Conservation (phyloP, 2,797 vertebrate species). For the Notolepis coatsorum region DNA sequence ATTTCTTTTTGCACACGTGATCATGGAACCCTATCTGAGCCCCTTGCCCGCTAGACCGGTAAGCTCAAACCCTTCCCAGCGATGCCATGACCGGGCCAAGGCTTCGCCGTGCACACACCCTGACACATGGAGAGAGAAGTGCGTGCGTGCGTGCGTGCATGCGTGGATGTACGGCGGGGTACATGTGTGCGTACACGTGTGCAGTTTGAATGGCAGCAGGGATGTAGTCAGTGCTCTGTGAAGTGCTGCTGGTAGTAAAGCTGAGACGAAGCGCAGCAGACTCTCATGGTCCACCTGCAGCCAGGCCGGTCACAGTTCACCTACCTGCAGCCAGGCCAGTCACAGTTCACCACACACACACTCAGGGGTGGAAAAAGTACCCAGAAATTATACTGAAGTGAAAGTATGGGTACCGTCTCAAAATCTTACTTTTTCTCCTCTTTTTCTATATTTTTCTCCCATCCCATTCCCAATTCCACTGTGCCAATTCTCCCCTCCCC, state of each 20-base stretch:
- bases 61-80: too few species aligned
- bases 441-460: slow-evolving; percentile 26
- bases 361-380: too few species aligned
- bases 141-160: background rate
- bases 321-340: slow-evolving; percentile 41
- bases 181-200: slow-evolving; percentile 26
- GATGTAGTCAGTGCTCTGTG: slow-evolving; percentile 34
- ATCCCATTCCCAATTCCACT: background rate
- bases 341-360: background rate
- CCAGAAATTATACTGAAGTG: too few species aligned
- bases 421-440: slow-evolving; percentile 8
- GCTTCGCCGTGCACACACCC: too few species aligned
- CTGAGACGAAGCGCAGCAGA: slow-evolving; percentile 66
- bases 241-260: slow-evolving; percentile 57
- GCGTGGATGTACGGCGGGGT: background rate
- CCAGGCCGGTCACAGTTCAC: slow-evolving; percentile 56
- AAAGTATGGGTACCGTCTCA: too few species aligned
- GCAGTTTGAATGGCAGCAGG: slow-evolving; percentile 32
- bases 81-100: too few species aligned
- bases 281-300: slow-evolving; percentile 61
- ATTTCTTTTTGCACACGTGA: too few species aligned
- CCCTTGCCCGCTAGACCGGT: too few species aligned
- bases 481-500: slow-evolving; percentile 9
- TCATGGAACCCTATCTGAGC: too few species aligned
- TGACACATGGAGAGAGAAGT: too few species aligned